Percentiles rank a stretch among this genome's conserved stretches.
These are phyloP conservation scores for Zaprionus nigranus DNA, from an alignment of 1,140 invertebrate species.

Conservation along the genomic window DNA sequence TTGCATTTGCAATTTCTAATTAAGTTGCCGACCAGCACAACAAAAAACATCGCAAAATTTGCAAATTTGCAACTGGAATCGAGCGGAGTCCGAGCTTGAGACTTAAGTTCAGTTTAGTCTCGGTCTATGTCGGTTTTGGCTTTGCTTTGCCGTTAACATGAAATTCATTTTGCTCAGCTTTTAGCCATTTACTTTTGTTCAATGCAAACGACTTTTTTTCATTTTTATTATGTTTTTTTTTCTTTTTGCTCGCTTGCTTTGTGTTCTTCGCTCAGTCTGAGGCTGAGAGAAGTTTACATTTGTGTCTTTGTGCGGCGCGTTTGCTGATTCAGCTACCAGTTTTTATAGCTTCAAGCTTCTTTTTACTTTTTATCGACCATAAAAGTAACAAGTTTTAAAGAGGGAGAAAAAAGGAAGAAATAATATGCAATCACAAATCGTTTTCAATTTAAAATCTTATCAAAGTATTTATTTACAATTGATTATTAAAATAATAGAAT, in stretches of 20 bases:
- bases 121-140: conserved; percentile 31
- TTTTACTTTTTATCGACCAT: conserved; percentile 42
- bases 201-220: conserved; percentile 75
- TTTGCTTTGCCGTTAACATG: conserved; percentile 67
- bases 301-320: conserved; percentile 31
- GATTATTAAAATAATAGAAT: background rate
- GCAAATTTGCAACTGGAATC: conserved; percentile 60
- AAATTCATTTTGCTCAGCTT: conserved; percentile 56
- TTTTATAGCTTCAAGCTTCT: conserved; percentile 46
- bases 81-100: background rate
- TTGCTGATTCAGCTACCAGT: conserved; percentile 63
- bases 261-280: background rate
- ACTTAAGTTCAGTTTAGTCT: conserved; percentile 37
- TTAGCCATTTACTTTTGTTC: conserved; percentile 61
- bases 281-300: conserved; percentile 46
- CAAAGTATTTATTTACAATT: conserved; percentile 69
- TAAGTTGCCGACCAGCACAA: conserved; percentile 56
- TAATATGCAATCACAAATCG: conserved; percentile 33
- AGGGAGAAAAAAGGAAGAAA: conserved; percentile 6
- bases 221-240: conserved; percentile 18
- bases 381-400: conserved; percentile 65
- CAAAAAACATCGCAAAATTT: conserved; percentile 36
- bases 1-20: conserved; percentile 81
- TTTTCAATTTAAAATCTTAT: conserved; percentile 62
- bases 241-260: background rate